Percentiles rank a stretch among this genome's conserved stretches.
phyloP scores from a whole-genome alignment of 2,797 vertebrate genomes.

The Neosalanx taihuensis region DNA sequence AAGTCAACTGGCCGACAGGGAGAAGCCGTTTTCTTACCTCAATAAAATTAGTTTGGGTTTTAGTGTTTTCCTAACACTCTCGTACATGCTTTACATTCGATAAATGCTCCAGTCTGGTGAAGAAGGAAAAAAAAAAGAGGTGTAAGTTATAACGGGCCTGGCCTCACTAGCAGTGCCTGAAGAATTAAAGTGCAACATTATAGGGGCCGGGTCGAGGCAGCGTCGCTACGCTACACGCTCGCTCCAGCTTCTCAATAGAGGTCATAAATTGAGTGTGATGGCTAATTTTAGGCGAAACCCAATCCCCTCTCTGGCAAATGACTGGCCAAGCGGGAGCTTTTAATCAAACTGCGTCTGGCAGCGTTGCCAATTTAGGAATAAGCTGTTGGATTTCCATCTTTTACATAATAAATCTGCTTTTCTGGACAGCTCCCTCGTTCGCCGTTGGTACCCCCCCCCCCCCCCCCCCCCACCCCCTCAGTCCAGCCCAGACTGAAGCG shows the following conservation, averaged over 20 bases:
- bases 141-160: slow-evolving; percentile 64
- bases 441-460: not conserved
- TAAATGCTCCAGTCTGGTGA: slow-evolving; percentile 40
- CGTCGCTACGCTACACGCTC: slow-evolving; percentile 66
- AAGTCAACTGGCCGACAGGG: slow-evolving; percentile 61
- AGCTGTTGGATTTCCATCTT: slow-evolving; percentile 65
- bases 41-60: slow-evolving; percentile 73
- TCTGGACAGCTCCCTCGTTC: slow-evolving; percentile 4
- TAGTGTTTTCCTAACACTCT: slow-evolving; percentile 72
- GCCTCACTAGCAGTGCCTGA: slow-evolving; percentile 61
- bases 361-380: slow-evolving; percentile 63
- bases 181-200: slow-evolving; percentile 79
- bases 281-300: slow-evolving; percentile 97
- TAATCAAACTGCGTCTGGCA: slow-evolving; percentile 78
- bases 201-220: slow-evolving; percentile 66
- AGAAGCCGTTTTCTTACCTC: slow-evolving; percentile 60
- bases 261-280: slow-evolving; percentile 97
- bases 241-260: slow-evolving; percentile 87
- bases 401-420: slow-evolving; percentile 60
- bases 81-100: slow-evolving; percentile 61
- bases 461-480: not conserved
- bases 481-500: not conserved
- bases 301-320: slow-evolving; percentile 84
- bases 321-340: slow-evolving; percentile 87
- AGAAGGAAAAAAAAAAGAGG: slow-evolving; percentile 59